These are phyloP conservation scores for Sinonovacula constricta DNA, from an alignment of 1,140 invertebrate genomes.

Conservation along the genomic window DNA sequence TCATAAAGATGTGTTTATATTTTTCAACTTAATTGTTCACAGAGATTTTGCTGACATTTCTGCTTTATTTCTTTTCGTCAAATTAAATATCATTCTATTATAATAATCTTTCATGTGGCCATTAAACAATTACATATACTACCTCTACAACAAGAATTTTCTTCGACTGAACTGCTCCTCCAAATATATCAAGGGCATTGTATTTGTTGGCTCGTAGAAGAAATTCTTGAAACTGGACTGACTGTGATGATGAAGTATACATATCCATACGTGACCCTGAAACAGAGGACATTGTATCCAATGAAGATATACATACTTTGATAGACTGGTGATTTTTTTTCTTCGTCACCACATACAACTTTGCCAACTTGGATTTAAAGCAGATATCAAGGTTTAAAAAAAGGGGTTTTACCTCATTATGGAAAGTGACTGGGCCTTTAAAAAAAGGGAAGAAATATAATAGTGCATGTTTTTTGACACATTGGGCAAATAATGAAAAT, in stretches of 20 bases:
- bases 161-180: slow-evolving; percentile 26
- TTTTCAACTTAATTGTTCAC: no score
- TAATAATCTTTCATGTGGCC: no score
- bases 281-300: background rate
- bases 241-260: slow-evolving; percentile 66
- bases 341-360: no score
- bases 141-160: slow-evolving; percentile 72
- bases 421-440: background rate
- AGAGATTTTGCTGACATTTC: no score
- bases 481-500: no score
- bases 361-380: no score
- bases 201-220: slow-evolving; percentile 76
- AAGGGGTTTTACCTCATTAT: no score
- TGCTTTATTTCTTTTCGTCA: no score
- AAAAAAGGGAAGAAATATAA: background rate
- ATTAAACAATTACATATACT: no score
- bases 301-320: background rate
- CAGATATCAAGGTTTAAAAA: no score
- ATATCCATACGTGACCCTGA: slow-evolving; percentile 48
- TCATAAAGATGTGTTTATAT: no score
- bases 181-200: slow-evolving; percentile 68
- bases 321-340: background rate
- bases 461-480: background rate
- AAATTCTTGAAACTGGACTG: slow-evolving; percentile 71
- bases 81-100: no score